Evolutionary conservation across 2,113 vertebrate genomes (phyloP), one percentile per base, ranked within the genome.

Genomic region (Megaceryle torquata): DNA sequence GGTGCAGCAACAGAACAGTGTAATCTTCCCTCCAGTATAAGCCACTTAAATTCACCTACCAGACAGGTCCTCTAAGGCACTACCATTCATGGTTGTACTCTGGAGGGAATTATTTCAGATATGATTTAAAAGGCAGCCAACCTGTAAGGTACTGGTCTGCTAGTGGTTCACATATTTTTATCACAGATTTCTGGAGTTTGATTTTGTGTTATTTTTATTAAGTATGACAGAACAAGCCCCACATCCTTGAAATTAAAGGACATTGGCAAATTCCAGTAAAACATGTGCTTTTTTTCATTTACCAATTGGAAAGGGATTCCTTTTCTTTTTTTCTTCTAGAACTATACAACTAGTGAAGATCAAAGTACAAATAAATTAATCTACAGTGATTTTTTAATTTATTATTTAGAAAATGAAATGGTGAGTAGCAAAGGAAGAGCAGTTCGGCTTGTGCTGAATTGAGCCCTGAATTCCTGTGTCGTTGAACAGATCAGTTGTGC

Each of bases 21-120:
- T 79, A 35, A 68, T 92, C 69, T 91, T 95, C 60, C 60, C 61
- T 41, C 63, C 21, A 85, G n/a, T 93, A 26, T 70, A 72, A 96
- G 65, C 1, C 18, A 86, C 53, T 93, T 59, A 57, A 56, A 89
- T 87, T 74, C 56, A 88, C 35, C 48, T 75, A 41, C 29, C 14
- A 54, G 26, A 33, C 86, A 79, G 69, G 28, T 68, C 69, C 44
- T 82, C 41, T 63, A 60, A 67, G 43, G 33, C 26, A 35, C 24
- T 90, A 35, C 22, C 21, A 44, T 69, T 71, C 2, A 3, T 5
- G 1, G 3, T 0, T 65, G 43, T 43, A 20, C 13, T 86, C 70
- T 48, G 75, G 46, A 59, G 9, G 28, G 19, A 43, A 13, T 86
- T 72, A n/a, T 71, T 91, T 95, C 4, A 31, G 41, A 33, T 56